These are phyloP conservation scores for Erebia aethiops DNA, from an alignment of 2,888 invertebrate species.

Conservation along the genomic window DNA sequence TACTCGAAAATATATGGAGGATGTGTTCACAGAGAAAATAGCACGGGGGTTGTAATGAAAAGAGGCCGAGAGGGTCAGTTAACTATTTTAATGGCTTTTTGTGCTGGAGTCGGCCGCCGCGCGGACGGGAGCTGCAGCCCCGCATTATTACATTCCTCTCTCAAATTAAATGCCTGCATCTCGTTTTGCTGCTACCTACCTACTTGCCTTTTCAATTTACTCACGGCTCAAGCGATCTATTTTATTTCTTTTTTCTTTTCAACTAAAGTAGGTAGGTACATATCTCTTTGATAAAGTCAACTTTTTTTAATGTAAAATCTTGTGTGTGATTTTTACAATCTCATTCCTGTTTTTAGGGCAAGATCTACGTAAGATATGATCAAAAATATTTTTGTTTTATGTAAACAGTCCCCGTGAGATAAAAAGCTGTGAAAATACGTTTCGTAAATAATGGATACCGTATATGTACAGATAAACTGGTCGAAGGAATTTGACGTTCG, in stretches of 20 bases:
- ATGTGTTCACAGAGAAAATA: conserved; percentile 13
- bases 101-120: conserved; percentile 8
- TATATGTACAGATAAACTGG: too few species aligned
- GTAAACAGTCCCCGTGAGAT: too few species aligned
- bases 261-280: background rate
- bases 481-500: too few species aligned
- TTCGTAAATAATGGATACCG: too few species aligned
- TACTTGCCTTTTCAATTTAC: conserved; percentile 15
- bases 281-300: background rate
- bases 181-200: conserved; percentile 29
- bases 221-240: background rate
- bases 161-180: conserved; percentile 36
- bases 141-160: conserved; percentile 44
- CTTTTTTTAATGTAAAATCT: background rate
- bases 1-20: conserved; percentile 7
- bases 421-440: too few species aligned
- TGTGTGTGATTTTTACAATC: too few species aligned
- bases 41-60: conserved; percentile 21
- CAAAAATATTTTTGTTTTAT: too few species aligned
- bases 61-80: conserved; percentile 41
- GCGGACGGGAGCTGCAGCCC: conserved; percentile 20
- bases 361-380: too few species aligned
- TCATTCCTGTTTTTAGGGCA: too few species aligned
- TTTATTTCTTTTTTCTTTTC: background rate
- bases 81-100: conserved; percentile 42